A percentile compares a stretch with the other conserved stretches of the same genome.
phyloP scores from a whole-genome alignment of 2,888 invertebrate genomes.

The Meghimatium bilineatum region DNA sequence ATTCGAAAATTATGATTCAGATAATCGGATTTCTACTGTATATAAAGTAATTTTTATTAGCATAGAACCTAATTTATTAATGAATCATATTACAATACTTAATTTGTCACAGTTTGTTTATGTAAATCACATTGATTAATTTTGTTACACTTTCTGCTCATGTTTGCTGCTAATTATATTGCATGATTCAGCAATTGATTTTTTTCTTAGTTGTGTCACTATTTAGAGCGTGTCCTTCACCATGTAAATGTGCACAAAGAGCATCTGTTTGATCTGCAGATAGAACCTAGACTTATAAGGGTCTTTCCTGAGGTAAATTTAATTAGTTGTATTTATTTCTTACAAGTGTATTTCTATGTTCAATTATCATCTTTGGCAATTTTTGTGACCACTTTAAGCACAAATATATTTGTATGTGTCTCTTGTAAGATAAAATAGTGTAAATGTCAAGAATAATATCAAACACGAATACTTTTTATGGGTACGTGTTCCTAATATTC shows the following conservation, averaged over 20 bases:
- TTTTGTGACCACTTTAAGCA: not conserved
- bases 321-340: not conserved
- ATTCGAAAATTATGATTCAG: too few relatives aligned
- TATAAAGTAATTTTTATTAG: too few relatives aligned
- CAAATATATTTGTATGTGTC: not conserved
- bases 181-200: not conserved
- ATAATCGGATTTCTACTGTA: too few relatives aligned
- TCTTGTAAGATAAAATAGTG: not conserved
- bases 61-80: not conserved
- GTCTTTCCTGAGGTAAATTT: slow-evolving; percentile 70
- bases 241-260: slow-evolving; percentile 67
- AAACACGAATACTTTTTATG: too few relatives aligned
- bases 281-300: slow-evolving; percentile 64
- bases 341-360: not conserved
- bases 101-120: not conserved
- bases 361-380: too few relatives aligned
- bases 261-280: slow-evolving; percentile 70
- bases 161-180: not conserved
- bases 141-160: not conserved
- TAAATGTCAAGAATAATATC: too few relatives aligned
- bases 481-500: too few relatives aligned
- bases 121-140: not conserved
- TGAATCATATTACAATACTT: not conserved
- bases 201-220: slow-evolving; percentile 67
- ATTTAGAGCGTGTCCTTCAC: slow-evolving; percentile 69